Evolutionary conservation across 2,797 vertebrate species (phyloP).

Genomic region (Simalia tracyae): DNA sequence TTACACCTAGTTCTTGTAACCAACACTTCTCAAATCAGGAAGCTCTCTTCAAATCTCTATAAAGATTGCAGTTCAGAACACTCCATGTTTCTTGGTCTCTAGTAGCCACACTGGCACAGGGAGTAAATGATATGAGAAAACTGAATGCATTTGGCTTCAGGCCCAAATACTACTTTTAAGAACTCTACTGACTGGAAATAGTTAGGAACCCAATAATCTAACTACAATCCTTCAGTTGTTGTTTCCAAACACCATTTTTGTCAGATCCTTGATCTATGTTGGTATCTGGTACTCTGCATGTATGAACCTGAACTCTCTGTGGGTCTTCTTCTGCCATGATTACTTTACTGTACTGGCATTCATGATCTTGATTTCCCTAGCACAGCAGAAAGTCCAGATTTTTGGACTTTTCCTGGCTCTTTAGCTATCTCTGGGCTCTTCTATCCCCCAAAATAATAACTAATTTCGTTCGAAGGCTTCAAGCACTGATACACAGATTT

Average conservation of each 20-base stretch:
- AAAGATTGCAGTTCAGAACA: background rate
- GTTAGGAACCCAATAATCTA: background rate
- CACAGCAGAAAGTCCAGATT: background rate
- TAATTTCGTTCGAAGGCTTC: background rate
- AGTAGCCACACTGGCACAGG: background rate
- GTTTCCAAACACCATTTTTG: background rate
- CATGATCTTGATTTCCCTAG: background rate
- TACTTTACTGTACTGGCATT: background rate
- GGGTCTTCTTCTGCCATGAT: background rate
- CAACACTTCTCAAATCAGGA: background rate
- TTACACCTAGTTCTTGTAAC: background rate
- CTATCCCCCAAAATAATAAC: background rate
- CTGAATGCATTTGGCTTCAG: background rate
- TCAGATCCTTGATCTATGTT: background rate
- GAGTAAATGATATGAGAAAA: background rate
- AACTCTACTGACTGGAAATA: background rate
- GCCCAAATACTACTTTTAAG: background rate
- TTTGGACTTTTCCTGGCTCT: background rate
- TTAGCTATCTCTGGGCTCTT: background rate
- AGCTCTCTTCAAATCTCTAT: background rate
- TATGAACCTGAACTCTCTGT: background rate
- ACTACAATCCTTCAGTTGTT: background rate
- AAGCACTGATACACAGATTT: background rate
- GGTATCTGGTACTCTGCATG: background rate
- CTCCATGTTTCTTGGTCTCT: background rate